These are phyloP conservation scores for Takifugu rubripes DNA, from an alignment of 2,797 vertebrate species.

Conservation along the genomic window DNA sequence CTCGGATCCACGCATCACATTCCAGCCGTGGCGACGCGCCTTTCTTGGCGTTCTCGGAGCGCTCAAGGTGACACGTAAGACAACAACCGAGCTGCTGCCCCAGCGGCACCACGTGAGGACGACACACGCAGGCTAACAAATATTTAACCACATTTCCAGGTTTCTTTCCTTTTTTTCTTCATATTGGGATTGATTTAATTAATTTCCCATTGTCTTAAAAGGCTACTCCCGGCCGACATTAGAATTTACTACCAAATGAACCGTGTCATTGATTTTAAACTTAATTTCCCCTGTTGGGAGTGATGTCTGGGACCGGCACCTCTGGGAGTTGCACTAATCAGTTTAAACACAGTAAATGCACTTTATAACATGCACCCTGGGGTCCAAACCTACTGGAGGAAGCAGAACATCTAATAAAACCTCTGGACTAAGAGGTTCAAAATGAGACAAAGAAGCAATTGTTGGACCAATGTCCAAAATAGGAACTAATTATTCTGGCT, in stretches of 20 bases:
- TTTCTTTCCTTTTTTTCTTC: neutral
- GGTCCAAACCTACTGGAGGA: neutral
- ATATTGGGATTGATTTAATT: neutral
- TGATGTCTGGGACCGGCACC: neutral
- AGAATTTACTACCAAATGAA: neutral
- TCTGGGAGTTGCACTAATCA: neutral
- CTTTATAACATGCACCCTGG: conserved; percentile 3
- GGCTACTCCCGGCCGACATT: neutral
- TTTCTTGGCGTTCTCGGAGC: conserved; percentile 42
- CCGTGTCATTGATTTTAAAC: neutral
- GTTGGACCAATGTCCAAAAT: neutral
- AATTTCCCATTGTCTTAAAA: too few species aligned
- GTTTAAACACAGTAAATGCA: neutral
- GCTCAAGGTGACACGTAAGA: conserved; percentile 21
- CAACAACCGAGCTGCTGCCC: conserved; percentile 15
- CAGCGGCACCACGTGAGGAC: conserved; percentile 14
- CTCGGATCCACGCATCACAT: conserved; percentile 8
- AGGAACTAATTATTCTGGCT: neutral
- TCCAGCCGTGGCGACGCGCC: conserved; percentile 11
- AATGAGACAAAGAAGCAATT: neutral
- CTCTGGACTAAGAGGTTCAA: neutral
- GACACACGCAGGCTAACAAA: neutral
- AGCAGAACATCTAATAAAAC: conserved; percentile 1
- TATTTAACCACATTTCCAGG: neutral
- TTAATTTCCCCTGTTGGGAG: neutral